Evolutionary conservation across 2,797 vertebrate genomes (phyloP), one percentile per base, ranked within the genome.

Genomic region (Syndactyla subalaris): DNA sequence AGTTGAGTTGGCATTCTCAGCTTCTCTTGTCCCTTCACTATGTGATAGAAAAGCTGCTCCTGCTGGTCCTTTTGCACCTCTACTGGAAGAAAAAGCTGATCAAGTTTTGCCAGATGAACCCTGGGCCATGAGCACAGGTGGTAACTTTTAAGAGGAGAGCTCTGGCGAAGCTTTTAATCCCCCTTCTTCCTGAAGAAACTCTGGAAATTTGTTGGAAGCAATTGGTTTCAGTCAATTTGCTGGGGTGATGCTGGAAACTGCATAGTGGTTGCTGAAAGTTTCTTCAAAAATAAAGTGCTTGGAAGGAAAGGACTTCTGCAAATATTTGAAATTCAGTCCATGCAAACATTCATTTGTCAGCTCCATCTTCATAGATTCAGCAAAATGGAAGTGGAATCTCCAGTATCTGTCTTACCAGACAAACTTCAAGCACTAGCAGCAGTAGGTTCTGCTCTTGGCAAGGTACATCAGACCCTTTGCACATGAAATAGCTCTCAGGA

Each of bases 221-320:
- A 87, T 26, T 63, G 49, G 10, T 95, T 96, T 73, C 48, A 68
- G 8, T 92, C 87, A 10, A 4, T 95, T 58, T 68, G 38, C 38
- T 95, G 89, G 85, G 29, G 74, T 12, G 9, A 89, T 30, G 55
- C 63, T 45, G 76, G 90, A 51, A 95, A 88, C 14, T 85, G 58
- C 2, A 2, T 70, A 46, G 74, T 62, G 24, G 58, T 94, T 57
- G 36, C 77, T 43, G 88, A 94, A 88, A 94, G 93, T 23, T 71
- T 93, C 39, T 96, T 97, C 52, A 96, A 95, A 94, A 93, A 90
- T 55, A 85, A 97, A 88, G 81, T 93, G 38, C 76, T 97, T 48
- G 87, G 86, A 74, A 96, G 88, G 66, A 96, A 93, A 68, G 57
- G 71, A 51, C 59, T 94, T 62, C 61, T 95, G 54, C 89, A 93